Conservation (phyloP, 1,140 invertebrate species). For the Andrena cerasifolii region DNA sequence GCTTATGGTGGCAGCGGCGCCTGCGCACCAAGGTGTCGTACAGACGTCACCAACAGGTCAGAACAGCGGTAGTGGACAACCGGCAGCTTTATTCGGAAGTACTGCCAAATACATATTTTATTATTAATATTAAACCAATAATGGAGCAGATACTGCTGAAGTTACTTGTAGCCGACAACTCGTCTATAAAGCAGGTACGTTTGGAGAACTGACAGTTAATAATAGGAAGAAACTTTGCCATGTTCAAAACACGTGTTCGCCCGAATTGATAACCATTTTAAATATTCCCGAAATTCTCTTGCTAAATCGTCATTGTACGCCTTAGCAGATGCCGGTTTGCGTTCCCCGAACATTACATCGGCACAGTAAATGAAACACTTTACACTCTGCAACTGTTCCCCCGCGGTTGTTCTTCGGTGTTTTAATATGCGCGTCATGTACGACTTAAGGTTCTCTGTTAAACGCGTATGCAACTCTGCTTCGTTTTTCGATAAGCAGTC, state of each 20-base stretch:
- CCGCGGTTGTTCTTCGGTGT: background rate
- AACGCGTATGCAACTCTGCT: background rate
- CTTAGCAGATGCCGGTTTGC: background rate
- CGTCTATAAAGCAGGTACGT: conserved; percentile 83
- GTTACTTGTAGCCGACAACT: conserved; percentile 82
- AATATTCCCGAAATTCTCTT: background rate
- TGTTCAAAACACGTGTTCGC: conserved; percentile 64
- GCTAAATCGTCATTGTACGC: background rate
- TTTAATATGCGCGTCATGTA: conserved; percentile 43
- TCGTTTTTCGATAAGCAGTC: conserved; percentile 20
- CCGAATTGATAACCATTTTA: conserved; percentile 26
- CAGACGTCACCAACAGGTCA: conserved; percentile 47
- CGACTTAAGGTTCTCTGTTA: conserved; percentile 8
- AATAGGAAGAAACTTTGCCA: background rate
- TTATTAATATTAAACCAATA: conserved; percentile 19
- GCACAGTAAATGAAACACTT: background rate
- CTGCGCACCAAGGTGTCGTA: background rate
- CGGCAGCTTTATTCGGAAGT: conserved; percentile 29
- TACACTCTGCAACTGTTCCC: no score
- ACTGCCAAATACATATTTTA: conserved; percentile 31
- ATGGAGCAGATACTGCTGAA: conserved; percentile 84
- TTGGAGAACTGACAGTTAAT: conserved; percentile 1
- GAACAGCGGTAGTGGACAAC: conserved; percentile 37
- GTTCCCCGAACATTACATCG: background rate
- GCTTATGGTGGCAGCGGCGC: background rate